Percentiles rank a stretch among this genome's conserved stretches.
phyloP scores from a whole-genome alignment of 1,140 invertebrate species.

The Eufriesea mexicana region DNA sequence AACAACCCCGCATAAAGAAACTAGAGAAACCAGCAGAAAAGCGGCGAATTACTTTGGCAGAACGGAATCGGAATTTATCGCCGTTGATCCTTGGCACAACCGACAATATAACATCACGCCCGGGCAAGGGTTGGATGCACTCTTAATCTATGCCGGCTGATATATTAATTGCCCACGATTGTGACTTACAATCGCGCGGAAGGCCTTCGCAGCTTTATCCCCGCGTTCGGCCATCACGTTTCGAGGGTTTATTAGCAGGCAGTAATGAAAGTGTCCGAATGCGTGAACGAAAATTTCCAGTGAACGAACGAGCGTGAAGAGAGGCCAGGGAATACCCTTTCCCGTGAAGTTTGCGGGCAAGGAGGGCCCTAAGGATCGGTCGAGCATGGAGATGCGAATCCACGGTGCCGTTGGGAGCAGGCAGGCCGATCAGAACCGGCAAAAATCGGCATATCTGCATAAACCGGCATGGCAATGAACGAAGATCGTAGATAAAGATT shows the following conservation, averaged over 20 bases:
- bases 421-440: conserved; percentile 21
- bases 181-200: conserved; percentile 17
- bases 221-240: conserved; percentile 1
- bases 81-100: conserved; percentile 30
- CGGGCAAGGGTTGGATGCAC: too few relatives aligned
- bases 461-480: conserved; percentile 47
- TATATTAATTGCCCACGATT: conserved; percentile 45
- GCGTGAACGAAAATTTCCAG: conserved; percentile 41
- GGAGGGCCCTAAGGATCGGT: conserved; percentile 3
- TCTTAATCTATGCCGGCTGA: conserved; percentile 39
- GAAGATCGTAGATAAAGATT: conserved; percentile 43
- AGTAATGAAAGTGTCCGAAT: conserved; percentile 37
- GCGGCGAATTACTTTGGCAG: neutral
- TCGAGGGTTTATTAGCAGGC: conserved; percentile 14
- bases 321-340: conserved; percentile 1
- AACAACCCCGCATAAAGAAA: neutral
- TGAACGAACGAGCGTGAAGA: conserved; percentile 23
- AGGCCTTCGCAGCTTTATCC: conserved; percentile 9
- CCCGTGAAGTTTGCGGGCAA: neutral
- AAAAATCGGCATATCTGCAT: conserved; percentile 50
- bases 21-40: neutral
- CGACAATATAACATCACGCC: conserved; percentile 6
- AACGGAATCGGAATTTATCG: conserved; percentile 31
- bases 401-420: neutral
- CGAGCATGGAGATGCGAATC: conserved; percentile 7